Percentiles rank a stretch among this genome's conserved stretches.
phyloP scores from a whole-genome alignment of 2,888 invertebrate species.

The Acrobasis suavella region DNA sequence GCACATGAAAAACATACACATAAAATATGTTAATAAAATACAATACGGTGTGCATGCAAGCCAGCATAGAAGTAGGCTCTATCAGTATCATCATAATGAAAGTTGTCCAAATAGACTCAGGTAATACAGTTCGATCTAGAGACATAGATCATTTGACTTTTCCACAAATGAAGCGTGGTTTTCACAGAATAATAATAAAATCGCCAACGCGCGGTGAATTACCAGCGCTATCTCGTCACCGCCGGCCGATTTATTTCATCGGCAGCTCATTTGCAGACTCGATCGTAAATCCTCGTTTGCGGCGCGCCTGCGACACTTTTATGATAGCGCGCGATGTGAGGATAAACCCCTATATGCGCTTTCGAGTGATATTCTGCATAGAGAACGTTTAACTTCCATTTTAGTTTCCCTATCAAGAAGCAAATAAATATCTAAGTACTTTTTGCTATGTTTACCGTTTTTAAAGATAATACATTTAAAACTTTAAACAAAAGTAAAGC shows the following conservation, averaged over 20 bases:
- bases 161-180: not conserved
- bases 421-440: not conserved
- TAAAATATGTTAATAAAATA: too few species aligned
- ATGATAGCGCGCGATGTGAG: slow-evolving; percentile 55
- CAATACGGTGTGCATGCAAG: too few species aligned
- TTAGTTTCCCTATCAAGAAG: not conserved
- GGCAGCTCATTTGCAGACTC: slow-evolving; percentile 73
- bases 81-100: too few species aligned
- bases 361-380: not conserved
- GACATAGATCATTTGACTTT: not conserved
- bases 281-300: slow-evolving; percentile 76
- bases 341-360: slow-evolving; percentile 1
- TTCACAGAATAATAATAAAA: slow-evolving; percentile 10
- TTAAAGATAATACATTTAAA: too few species aligned
- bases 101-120: too few species aligned
- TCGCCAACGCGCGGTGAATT: slow-evolving; percentile 50
- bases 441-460: not conserved
- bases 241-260: slow-evolving; percentile 64
- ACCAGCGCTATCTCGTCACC: slow-evolving; percentile 65
- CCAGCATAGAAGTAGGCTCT: too few species aligned
- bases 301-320: slow-evolving; percentile 74
- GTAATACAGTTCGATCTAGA: too few species aligned
- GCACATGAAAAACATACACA: too few species aligned
- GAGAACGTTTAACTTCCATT: not conserved
- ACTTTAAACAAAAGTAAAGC: too few species aligned